Evolutionary conservation across 2,888 invertebrate genomes (phyloP).

Genomic region (Steromphala cineraria): DNA sequence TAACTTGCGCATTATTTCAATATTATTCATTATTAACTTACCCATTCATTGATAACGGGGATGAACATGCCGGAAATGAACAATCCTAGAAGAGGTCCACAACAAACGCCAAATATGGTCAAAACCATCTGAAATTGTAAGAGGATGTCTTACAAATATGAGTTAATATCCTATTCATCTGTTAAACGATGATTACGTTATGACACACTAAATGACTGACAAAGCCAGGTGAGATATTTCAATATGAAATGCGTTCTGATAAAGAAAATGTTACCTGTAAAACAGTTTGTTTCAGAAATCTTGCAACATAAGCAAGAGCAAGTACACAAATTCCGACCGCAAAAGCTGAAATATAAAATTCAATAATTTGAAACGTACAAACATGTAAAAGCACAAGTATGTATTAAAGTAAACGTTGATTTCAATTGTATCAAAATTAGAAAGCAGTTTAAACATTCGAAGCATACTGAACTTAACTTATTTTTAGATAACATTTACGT

Average conservation of each 20-base stretch:
- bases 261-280: constrained; percentile 40
- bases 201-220: too few relatives aligned
- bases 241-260: too few relatives aligned
- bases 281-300: constrained; percentile 54
- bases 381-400: too few relatives aligned
- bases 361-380: not conserved
- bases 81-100: constrained; percentile 59
- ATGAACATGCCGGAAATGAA: constrained; percentile 57
- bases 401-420: too few relatives aligned
- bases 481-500: too few relatives aligned
- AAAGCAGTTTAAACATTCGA: too few relatives aligned
- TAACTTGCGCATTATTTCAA: too few relatives aligned
- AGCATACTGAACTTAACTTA: too few relatives aligned
- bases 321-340: constrained; percentile 49
- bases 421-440: too few relatives aligned
- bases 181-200: too few relatives aligned
- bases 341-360: constrained; percentile 38
- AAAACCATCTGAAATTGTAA: constrained; percentile 59
- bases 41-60: constrained; percentile 29
- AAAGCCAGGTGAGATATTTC: too few relatives aligned
- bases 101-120: constrained; percentile 70
- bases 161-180: too few relatives aligned
- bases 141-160: not conserved
- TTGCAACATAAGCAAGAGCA: constrained; percentile 49
- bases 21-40: not conserved